A percentile compares a stretch with the other conserved stretches of the same genome.
These are phyloP conservation scores for Lordiphosa collinella DNA, from an alignment of 1,140 invertebrate genomes.

Conservation along the genomic window DNA sequence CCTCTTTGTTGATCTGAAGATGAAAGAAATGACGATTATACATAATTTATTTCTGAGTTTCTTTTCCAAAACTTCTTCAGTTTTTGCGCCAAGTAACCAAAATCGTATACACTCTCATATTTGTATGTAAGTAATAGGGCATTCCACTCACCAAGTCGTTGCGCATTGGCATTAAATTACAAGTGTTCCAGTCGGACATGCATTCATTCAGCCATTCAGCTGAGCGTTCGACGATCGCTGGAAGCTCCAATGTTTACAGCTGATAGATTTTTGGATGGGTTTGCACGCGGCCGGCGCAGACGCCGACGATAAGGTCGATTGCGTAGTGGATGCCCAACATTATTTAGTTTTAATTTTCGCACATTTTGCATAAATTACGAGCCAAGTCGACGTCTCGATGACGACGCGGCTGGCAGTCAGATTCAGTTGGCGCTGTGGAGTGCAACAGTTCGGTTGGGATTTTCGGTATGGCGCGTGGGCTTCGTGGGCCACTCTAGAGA, in stretches of 20 bases:
- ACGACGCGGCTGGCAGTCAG: slow-evolving; percentile 6
- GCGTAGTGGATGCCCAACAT: slow-evolving; percentile 53
- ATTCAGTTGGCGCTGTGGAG: slow-evolving; percentile 61
- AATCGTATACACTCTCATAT: not conserved
- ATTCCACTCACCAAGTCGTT: slow-evolving; percentile 15
- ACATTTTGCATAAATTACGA: slow-evolving; percentile 75
- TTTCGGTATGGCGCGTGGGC: slow-evolving; percentile 31
- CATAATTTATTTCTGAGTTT: no score
- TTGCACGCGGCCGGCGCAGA: slow-evolving; percentile 25
- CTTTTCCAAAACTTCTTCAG: no score
- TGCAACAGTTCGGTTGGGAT: slow-evolving; percentile 49
- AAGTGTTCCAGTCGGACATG: slow-evolving; percentile 17
- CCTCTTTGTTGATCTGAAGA: no score
- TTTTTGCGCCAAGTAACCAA: no score
- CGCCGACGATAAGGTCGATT: slow-evolving; percentile 15
- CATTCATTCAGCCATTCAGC: no score
- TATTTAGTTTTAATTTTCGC: slow-evolving; percentile 75
- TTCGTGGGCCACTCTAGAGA: slow-evolving; percentile 24
- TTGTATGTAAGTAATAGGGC: slow-evolving; percentile 4
- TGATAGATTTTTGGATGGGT: slow-evolving; percentile 53
- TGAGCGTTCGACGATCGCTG: not conserved
- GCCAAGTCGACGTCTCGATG: slow-evolving; percentile 22
- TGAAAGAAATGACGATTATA: no score
- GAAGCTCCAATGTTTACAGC: slow-evolving; percentile 20
- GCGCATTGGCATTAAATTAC: slow-evolving; percentile 62